phyloP scores from a whole-genome alignment of 2,797 vertebrate species.

The Gadopsis marmoratus region DNA sequence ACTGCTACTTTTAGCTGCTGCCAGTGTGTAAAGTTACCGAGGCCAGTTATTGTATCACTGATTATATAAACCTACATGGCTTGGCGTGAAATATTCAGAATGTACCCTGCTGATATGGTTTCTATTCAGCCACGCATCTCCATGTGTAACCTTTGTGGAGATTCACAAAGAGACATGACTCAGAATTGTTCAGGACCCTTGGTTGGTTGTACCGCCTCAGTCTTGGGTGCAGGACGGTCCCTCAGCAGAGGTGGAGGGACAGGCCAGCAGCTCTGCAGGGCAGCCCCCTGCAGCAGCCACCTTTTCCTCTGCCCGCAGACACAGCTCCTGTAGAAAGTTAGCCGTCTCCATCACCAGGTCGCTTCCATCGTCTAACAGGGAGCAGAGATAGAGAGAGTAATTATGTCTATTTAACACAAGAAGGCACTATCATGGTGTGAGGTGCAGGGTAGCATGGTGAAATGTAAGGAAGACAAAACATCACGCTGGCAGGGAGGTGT shows the following conservation, averaged over 20 bases:
- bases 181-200: background rate
- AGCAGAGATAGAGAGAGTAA: background rate
- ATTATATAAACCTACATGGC: background rate
- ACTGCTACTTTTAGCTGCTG: background rate
- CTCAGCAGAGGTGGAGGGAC: slow-evolving; percentile 46
- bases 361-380: slow-evolving; percentile 60
- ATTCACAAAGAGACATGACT: slow-evolving; percentile 6
- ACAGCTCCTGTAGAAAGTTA: slow-evolving; percentile 72
- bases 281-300: slow-evolving; percentile 66
- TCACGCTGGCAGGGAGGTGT: no score
- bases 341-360: slow-evolving; percentile 71
- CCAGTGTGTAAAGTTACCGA: background rate
- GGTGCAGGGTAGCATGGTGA: no score
- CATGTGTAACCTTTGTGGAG: background rate
- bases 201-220: slow-evolving; percentile 10
- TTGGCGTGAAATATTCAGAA: background rate
- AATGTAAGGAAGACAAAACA: no score
- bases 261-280: slow-evolving; percentile 58
- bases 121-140: background rate
- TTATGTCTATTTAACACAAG: slow-evolving; percentile 8
- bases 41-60: background rate
- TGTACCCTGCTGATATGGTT: background rate
- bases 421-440: no score
- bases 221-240: slow-evolving; percentile 25
- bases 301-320: slow-evolving; percentile 69